phyloP scores from a whole-genome alignment of 2,113 vertebrate species.

The Leptobrachium ailaonicum region DNA sequence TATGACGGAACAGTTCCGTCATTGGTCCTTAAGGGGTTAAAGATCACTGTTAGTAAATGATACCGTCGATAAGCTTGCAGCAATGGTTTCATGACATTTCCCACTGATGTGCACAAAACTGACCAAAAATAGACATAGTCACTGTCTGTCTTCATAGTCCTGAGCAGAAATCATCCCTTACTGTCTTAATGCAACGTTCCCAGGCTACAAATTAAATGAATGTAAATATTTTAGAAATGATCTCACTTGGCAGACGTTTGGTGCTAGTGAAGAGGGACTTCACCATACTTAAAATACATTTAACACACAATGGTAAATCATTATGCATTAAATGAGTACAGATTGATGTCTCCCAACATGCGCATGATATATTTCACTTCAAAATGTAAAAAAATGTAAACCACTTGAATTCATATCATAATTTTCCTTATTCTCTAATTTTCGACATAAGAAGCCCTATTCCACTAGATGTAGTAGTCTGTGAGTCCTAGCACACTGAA shows the following conservation, averaged over 20 bases:
- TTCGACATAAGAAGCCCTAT: no score
- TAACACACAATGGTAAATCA: slow-evolving; percentile 33
- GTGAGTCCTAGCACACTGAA: no score
- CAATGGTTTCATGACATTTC: neutral
- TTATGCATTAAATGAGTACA: slow-evolving; percentile 33
- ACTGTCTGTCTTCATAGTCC: neutral
- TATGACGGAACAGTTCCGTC: no score
- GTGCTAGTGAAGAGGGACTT: slow-evolving; percentile 23
- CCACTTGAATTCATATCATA: neutral
- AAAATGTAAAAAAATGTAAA: slow-evolving; percentile 15
- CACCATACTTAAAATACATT: slow-evolving; percentile 20
- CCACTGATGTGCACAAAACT: neutral
- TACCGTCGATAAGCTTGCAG: no score
- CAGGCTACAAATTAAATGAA: slow-evolving; percentile 24
- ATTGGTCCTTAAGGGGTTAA: no score
- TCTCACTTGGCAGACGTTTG: slow-evolving; percentile 20
- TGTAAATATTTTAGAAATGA: slow-evolving; percentile 38
- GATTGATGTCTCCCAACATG: slow-evolving; percentile 33
- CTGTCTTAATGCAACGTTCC: neutral
- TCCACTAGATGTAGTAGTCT: no score
- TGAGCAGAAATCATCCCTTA: neutral
- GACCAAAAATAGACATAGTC: neutral
- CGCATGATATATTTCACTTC: slow-evolving; percentile 10
- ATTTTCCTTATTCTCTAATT: no score
- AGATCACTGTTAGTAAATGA: no score